Percentiles rank a stretch among this genome's conserved stretches.
phyloP scores from a whole-genome alignment of 2,113 vertebrate genomes.

The Leptosomus discolor region DNA sequence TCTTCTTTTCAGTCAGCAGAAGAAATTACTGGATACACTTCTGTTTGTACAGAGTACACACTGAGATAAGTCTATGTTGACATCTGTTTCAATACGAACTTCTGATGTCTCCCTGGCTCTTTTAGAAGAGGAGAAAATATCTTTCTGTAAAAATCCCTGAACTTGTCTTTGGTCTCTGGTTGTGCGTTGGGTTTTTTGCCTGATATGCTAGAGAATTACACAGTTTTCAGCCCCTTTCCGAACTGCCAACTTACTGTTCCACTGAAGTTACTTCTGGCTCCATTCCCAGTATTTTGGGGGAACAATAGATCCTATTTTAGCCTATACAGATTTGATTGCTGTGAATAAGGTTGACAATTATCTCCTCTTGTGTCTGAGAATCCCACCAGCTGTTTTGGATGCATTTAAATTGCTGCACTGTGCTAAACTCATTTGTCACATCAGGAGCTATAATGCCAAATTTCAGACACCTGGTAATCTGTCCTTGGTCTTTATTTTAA shows the following conservation, averaged over 20 bases:
- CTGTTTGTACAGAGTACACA: background rate
- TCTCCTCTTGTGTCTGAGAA: conserved; percentile 54
- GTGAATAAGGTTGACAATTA: conserved; percentile 63
- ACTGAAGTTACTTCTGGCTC: conserved; percentile 38
- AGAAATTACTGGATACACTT: background rate
- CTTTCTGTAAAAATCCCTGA: background rate
- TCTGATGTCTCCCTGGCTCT: background rate
- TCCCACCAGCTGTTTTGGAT: conserved; percentile 52
- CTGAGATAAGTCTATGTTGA: background rate
- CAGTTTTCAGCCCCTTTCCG: background rate
- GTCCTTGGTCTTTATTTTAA: background rate
- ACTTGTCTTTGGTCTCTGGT: background rate
- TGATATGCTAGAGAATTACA: background rate
- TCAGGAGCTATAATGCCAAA: background rate
- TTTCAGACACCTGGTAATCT: background rate
- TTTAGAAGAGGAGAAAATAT: background rate
- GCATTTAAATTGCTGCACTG: background rate
- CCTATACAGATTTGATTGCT: conserved; percentile 59
- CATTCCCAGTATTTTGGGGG: conserved; percentile 8
- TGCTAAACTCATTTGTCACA: background rate
- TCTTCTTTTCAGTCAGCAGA: background rate
- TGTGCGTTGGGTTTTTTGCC: background rate
- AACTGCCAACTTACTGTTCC: conserved; percentile 1
- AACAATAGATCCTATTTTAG: conserved; percentile 71
- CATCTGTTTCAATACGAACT: background rate